Evolutionary conservation across 2,797 vertebrate genomes (phyloP), one percentile per base, ranked within the genome.

Genomic region (Acipenser ruthenus): DNA sequence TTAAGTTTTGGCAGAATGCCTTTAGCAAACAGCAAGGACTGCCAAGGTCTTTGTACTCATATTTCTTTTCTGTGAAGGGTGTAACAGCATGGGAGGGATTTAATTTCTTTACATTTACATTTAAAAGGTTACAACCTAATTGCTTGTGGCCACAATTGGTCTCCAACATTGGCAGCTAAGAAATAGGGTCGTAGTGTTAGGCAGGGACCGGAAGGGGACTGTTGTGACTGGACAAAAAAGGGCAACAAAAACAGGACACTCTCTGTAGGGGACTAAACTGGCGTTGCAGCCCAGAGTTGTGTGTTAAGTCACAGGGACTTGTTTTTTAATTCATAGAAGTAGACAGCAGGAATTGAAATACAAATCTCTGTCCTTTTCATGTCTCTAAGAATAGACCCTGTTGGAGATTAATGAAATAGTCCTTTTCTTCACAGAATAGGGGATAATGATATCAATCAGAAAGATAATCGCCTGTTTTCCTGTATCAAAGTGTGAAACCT

Each of bases 161-260:
- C 49, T 50, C 50, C 53, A 65, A 63, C 60, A 64, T 71, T 75
- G 72, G 70, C 72, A 75, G 63, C 64, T 47, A 47, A 70, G 69
- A 47, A 50, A 68, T 67, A n/a, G 10, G 66, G 58, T 67, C 65
- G 66, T 70, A 65, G 70, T 70, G 10, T 7, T 5, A 23, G 3
- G 48, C 11, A 55, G 11, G 7, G 23, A 12, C 59, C 65, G 73
- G 73, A 77, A 18, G 60, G 68, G 58, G 59, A 70, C 73, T 60
- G 67, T 70, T 75, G 73, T 67, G 65, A 68, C 68, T 23, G 62
- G 65, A 78, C 68, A 71, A 71, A 63, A 58, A 62, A 66, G 71
- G 67, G 62, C 48, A 62, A 50, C 49, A 50, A 49, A 70, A 47
- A 59, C 58, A 62, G 64, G 59, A 65, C 63, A 69, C 65, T 66